phyloP scores from a whole-genome alignment of 2,797 vertebrate species.

The Poeciliopsis gracilis region DNA sequence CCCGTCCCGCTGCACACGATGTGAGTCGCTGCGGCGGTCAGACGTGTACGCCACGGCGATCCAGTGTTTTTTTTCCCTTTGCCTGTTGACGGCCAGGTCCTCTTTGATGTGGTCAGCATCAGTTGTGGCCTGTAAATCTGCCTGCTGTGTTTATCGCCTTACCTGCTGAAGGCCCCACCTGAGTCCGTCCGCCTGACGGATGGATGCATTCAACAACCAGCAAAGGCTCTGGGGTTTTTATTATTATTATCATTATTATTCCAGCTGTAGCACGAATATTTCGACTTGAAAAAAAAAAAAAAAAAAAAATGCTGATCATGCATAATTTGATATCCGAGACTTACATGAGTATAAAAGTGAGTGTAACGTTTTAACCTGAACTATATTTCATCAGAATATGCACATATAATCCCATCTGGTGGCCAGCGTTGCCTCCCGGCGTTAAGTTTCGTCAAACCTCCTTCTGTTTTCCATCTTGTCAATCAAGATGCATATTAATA shows the following conservation, averaged over 20 bases:
- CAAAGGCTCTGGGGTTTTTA: constrained; percentile 18
- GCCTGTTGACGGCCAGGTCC: constrained; percentile 70
- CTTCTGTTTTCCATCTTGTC: not conserved
- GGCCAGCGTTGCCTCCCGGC: not conserved
- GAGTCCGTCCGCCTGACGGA: constrained; percentile 61
- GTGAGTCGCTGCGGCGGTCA: constrained; percentile 48
- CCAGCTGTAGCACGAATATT: not conserved
- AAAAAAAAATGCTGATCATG: not conserved
- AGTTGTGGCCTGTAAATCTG: constrained; percentile 74
- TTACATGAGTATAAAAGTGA: not conserved
- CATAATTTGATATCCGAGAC: not conserved
- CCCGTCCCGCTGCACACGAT: constrained; percentile 27
- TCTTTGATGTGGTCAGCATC: constrained; percentile 81
- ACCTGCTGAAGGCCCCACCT: constrained; percentile 74
- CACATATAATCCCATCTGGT: not conserved
- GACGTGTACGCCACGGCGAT: constrained; percentile 70
- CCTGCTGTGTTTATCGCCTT: constrained; percentile 78
- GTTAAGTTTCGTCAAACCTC: not conserved
- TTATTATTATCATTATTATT: not conserved
- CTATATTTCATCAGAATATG: not conserved
- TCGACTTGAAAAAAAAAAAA: not conserved
- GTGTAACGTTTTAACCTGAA: not conserved
- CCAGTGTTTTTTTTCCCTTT: constrained; percentile 56
- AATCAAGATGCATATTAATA: not conserved
- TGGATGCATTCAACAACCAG: constrained; percentile 39